Conservation (phyloP, 2,888 invertebrate species). For the Anthrax anthrax region DNA sequence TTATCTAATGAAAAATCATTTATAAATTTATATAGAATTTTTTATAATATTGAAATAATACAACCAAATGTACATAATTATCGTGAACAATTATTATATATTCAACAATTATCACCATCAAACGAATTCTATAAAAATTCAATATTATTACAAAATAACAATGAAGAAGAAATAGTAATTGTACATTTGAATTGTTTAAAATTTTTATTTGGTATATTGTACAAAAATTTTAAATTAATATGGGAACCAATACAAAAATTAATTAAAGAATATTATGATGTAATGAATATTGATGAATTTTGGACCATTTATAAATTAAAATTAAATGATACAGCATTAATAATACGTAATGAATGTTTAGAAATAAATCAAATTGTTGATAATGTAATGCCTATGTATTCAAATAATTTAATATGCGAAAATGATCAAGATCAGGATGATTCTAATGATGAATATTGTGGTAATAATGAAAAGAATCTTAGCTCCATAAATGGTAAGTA, state of each 20-base stretch:
- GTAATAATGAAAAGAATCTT: too few relatives aligned
- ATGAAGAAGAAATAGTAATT: too few relatives aligned
- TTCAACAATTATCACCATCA: conserved; percentile 58
- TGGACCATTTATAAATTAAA: conserved; percentile 55
- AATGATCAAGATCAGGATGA: too few relatives aligned
- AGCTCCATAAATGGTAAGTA: too few relatives aligned
- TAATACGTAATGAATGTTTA: conserved; percentile 21
- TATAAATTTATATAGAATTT: conserved; percentile 37
- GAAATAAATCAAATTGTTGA: too few relatives aligned
- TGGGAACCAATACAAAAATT: conserved; percentile 75
- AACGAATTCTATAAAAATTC: conserved; percentile 41
- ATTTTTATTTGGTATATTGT: conserved; percentile 68
- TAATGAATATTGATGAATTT: conserved; percentile 45
- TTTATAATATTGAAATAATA: conserved; percentile 55
- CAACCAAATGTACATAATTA: conserved; percentile 62
- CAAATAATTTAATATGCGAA: too few relatives aligned
- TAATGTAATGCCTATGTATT: too few relatives aligned
- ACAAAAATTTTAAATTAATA: conserved; percentile 73
- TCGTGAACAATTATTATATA: conserved; percentile 55
- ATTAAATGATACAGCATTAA: conserved; percentile 39
- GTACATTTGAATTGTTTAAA: conserved; percentile 44
- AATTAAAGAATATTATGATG: conserved; percentile 57
- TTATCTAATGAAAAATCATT: background rate
- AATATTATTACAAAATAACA: conserved; percentile 22
- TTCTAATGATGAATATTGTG: too few relatives aligned